Percentiles rank a stretch among this genome's conserved stretches.
These are phyloP conservation scores for Ophioninae sp. DNA, from an alignment of 2,888 invertebrate genomes.

Conservation along the genomic window DNA sequence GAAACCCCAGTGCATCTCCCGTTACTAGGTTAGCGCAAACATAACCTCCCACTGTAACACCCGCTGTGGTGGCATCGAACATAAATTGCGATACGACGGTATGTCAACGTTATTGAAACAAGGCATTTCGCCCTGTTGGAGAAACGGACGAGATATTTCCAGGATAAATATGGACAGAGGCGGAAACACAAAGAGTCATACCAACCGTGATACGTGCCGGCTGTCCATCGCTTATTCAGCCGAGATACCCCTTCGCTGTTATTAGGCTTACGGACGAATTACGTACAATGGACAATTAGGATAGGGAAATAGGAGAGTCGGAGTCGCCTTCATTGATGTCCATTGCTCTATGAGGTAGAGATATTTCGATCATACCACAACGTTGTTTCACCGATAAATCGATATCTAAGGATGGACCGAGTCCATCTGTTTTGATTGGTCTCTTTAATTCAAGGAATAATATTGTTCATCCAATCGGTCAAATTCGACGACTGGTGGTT, in stretches of 20 bases:
- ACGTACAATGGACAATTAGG: conserved; percentile 27
- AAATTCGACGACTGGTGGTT: neutral
- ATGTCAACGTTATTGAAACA: conserved; percentile 3
- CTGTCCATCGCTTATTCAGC: neutral
- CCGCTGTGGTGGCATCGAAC: conserved; percentile 21
- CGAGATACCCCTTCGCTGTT: conserved; percentile 23
- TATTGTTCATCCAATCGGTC: neutral
- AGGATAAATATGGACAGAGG: conserved; percentile 14
- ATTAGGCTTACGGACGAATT: conserved; percentile 19
- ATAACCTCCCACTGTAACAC: conserved; percentile 42
- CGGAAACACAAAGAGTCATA: conserved; percentile 17
- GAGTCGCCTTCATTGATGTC: conserved; percentile 34
- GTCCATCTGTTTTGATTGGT: neutral
- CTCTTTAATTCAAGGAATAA: neutral
- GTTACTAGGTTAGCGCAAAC: conserved; percentile 23
- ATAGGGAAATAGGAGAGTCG: conserved; percentile 21
- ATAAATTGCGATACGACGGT: conserved; percentile 24
- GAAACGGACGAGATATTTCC: conserved; percentile 4
- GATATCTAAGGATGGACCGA: neutral
- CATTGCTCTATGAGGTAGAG: conserved; percentile 19
- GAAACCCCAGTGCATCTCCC: conserved; percentile 41
- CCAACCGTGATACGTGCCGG: neutral
- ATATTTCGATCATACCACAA: neutral
- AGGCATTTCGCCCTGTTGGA: conserved; percentile 13
- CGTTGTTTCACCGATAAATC: neutral